A percentile compares a stretch with the other conserved stretches of the same genome.
Evolutionary conservation across 1,140 invertebrate species (phyloP).

Genomic region (Drosophila sp.): DNA sequence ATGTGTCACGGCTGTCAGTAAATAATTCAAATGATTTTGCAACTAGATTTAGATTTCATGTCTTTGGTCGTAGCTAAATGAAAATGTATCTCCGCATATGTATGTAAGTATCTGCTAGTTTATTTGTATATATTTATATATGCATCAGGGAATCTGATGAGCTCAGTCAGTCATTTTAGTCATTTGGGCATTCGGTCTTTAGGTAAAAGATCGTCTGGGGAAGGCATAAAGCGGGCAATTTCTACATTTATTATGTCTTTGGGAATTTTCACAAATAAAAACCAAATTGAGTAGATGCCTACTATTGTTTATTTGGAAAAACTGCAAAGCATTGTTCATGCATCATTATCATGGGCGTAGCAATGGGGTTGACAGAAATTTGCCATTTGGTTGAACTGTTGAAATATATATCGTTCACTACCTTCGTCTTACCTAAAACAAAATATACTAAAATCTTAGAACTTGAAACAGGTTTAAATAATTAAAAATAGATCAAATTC

Average conservation of each 20-base stretch:
- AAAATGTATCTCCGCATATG: constrained; percentile 42
- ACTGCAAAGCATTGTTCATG: constrained; percentile 31
- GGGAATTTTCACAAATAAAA: constrained; percentile 26
- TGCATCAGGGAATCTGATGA: constrained; percentile 28
- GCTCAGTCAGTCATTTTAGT: constrained; percentile 22
- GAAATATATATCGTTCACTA: too few species aligned
- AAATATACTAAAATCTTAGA: too few species aligned
- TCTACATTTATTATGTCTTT: constrained; percentile 11
- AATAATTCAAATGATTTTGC: constrained; percentile 65
- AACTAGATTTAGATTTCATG: constrained; percentile 62
- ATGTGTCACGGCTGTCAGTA: constrained; percentile 59
- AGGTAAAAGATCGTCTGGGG: constrained; percentile 42
- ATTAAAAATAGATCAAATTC: too few species aligned
- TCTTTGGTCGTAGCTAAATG: constrained; percentile 38
- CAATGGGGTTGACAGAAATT: background rate
- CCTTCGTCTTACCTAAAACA: too few species aligned
- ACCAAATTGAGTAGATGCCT: background rate
- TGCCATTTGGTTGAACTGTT: too few species aligned
- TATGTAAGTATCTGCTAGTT: constrained; percentile 2
- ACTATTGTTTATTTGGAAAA: constrained; percentile 30
- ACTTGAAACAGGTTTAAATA: too few species aligned
- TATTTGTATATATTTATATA: constrained; percentile 9
- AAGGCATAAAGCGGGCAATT: constrained; percentile 34
- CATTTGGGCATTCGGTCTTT: constrained; percentile 38
- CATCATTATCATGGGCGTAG: background rate